These are phyloP conservation scores for Machaerirhynchus nigripectus DNA, from an alignment of 2,113 vertebrate species.

Conservation along the genomic window DNA sequence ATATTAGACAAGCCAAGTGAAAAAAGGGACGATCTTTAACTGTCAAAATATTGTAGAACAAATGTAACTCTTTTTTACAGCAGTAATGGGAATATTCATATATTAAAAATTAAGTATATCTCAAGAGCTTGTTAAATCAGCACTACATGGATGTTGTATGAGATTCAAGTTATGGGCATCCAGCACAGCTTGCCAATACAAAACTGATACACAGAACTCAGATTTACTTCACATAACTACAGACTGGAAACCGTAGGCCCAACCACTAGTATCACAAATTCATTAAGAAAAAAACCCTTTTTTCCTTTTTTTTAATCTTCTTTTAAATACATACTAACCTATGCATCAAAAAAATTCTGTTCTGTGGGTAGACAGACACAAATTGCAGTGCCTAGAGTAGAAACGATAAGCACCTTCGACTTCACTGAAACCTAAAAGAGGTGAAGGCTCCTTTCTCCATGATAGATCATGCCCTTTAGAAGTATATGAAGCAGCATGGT, in stretches of 20 bases:
- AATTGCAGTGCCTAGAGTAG: background rate
- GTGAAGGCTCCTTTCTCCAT: background rate
- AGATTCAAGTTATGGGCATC: background rate
- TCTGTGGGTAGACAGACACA: conserved; percentile 20
- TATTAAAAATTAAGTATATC: background rate
- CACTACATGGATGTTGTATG: background rate
- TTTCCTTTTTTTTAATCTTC: background rate
- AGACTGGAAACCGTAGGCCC: background rate
- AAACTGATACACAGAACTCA: background rate
- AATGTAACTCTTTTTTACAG: background rate
- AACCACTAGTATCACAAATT: background rate
- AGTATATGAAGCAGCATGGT: background rate
- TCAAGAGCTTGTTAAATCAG: background rate
- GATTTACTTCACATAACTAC: background rate
- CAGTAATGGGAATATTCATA: background rate
- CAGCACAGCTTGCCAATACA: background rate
- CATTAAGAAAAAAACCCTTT: background rate
- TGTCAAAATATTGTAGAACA: background rate
- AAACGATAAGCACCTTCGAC: background rate
- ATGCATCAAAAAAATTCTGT: background rate
- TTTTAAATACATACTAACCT: background rate
- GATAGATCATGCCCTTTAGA: background rate
- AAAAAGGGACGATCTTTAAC: background rate
- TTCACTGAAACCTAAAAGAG: background rate
- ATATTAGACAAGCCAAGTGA: background rate